phyloP scores from a whole-genome alignment of 2,113 vertebrate genomes.

The Thomomys bottae region DNA sequence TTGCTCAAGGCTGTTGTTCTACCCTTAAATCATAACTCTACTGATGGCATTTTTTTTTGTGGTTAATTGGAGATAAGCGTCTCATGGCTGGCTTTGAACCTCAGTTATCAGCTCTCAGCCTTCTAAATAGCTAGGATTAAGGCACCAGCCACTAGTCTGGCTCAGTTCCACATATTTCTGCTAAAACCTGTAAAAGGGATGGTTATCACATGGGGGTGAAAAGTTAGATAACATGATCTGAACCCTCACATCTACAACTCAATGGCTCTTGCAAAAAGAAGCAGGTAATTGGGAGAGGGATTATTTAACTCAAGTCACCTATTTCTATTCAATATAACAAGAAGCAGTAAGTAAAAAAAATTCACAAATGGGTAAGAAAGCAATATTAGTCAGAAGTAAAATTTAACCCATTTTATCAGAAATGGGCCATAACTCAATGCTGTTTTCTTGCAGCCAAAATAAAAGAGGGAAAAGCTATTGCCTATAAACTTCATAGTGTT shows the following conservation, averaged over 20 bases:
- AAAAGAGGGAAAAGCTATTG: conserved; percentile 59
- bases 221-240: too few species aligned
- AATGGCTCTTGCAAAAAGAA: neutral
- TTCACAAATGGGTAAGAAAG: conserved; percentile 21
- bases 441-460: conserved; percentile 48
- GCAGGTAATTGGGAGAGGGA: neutral
- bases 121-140: too few species aligned
- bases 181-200: too few species aligned
- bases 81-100: too few species aligned
- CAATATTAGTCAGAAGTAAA: conserved; percentile 29
- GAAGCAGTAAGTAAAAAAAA: conserved; percentile 29
- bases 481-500: conserved; percentile 36
- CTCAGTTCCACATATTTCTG: neutral
- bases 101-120: too few species aligned
- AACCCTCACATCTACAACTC: too few species aligned
- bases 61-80: too few species aligned
- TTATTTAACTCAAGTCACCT: conserved; percentile 26
- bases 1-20: too few species aligned
- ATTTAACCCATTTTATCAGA: conserved; percentile 35
- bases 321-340: conserved; percentile 10
- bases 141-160: too few species aligned
- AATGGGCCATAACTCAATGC: conserved; percentile 33
- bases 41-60: too few species aligned
- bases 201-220: too few species aligned
- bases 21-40: too few species aligned